Percentiles rank a stretch among this genome's conserved stretches.
Evolutionary conservation across 1,140 invertebrate species (phyloP).

Genomic region (Vanessa atalanta): DNA sequence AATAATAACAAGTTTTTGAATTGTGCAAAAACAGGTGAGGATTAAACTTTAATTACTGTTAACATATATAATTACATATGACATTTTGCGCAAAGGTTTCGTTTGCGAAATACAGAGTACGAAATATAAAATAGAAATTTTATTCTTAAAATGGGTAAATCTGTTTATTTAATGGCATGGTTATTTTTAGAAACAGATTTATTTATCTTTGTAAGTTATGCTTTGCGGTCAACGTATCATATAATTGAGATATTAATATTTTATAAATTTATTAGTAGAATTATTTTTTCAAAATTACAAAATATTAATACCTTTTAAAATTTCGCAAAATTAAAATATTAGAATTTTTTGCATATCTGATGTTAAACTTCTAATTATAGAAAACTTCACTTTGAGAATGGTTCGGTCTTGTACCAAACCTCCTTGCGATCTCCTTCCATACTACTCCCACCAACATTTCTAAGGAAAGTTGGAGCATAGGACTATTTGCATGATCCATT

Average conservation of each 20-base stretch:
- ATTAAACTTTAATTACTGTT: background rate
- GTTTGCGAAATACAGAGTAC: conserved; percentile 8
- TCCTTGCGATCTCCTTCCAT: no score
- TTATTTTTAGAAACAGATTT: conserved; percentile 2
- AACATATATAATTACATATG: conserved; percentile 7
- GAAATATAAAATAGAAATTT: background rate
- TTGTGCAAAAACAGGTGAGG: background rate
- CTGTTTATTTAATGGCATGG: background rate
- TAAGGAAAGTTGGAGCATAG: no score
- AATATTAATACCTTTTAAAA: no score
- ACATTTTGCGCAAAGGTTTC: conserved; percentile 7
- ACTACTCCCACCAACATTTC: no score
- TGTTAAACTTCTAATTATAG: no score
- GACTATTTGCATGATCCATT: no score
- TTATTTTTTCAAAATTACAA: no score
- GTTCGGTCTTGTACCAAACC: no score
- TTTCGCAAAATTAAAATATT: no score
- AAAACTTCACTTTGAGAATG: no score
- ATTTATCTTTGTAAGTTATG: background rate
- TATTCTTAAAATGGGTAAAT: background rate
- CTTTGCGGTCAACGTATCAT: background rate
- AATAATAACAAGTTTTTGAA: conserved; percentile 20
- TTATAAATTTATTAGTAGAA: no score
- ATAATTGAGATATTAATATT: background rate
- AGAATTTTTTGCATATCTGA: no score